Evolutionary conservation across 2,797 vertebrate species (phyloP), one percentile per base, ranked within the genome.

Genomic region (Melanotaenia maccullochi): DNA sequence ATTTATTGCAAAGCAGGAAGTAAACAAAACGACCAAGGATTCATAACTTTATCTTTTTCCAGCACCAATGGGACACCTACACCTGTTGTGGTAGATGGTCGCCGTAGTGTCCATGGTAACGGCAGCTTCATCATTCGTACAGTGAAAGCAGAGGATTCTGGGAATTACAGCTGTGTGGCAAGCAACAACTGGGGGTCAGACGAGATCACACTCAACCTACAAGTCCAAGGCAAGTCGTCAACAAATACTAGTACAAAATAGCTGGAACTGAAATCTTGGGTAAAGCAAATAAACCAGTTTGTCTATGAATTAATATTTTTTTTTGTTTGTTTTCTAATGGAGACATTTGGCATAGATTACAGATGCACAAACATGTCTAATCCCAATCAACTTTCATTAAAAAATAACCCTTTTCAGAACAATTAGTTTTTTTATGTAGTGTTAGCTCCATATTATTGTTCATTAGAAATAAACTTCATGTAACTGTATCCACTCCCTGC

Each of bases 101-200:
- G 97, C 2, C 96, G 97, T 60, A 97, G 96, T 78, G 92, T 97
- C 91, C 96, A 98, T 62, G 91, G 93, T 93, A 99, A 99, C 0
- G 98, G 98, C 44, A 99, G 98, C 90, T 98, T 99, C 77, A 93
- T 99, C 71, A 99, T 99, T 78, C 96, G 97, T 65, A 98, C 98
- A 0, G 97, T 99, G 76, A 99, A 99, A 89, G 98, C 98, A 40
- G 98, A 99, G 76, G 98, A 99, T 86, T 99, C 98, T 3, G 98
- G 97, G 68, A 98, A 98, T 82, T 99, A 99, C 91, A 99, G 96
- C 82, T 99, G 98, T 1, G 93, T 98, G 49, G 96, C 96, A 90
- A 97, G 95, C 79, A 99, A 99, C 94, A 99, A 96, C 94, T 99
- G 97, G 97, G 98, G 97, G 30, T 97, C 96, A 0, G 98, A 99